These are phyloP conservation scores for Acanthurus lineatus DNA, from an alignment of 2,797 vertebrate species.

Conservation along the genomic window DNA sequence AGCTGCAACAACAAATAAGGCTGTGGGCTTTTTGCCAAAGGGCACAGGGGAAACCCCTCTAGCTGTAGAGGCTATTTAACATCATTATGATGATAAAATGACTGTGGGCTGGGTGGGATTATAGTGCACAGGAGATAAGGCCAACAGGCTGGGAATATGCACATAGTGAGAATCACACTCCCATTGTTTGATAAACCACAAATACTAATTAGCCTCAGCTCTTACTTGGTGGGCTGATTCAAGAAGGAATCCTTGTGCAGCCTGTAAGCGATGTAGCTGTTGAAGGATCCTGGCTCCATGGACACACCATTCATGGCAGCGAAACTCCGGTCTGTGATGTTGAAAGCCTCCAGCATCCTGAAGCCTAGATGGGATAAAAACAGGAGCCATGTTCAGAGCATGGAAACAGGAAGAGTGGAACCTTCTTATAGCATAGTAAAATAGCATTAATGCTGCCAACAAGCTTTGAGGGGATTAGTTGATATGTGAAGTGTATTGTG, in stretches of 20 bases:
- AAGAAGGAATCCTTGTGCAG: constrained; percentile 96
- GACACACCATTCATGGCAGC: constrained; percentile 94
- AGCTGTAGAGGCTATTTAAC: constrained; percentile 53
- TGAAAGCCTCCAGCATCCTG: constrained; percentile 98
- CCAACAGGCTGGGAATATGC: constrained; percentile 40
- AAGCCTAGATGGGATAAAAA: constrained; percentile 87
- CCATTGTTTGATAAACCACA: constrained; percentile 30
- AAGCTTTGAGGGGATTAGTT: constrained; percentile 22
- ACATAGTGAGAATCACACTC: constrained; percentile 31
- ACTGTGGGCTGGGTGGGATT: constrained; percentile 54
- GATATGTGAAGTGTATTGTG: constrained; percentile 13
- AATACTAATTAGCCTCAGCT: constrained; percentile 39
- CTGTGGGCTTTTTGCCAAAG: constrained; percentile 37
- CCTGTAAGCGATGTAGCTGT: constrained; percentile 93
- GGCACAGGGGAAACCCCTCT: constrained; percentile 48
- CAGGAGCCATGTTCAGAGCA: constrained; percentile 14
- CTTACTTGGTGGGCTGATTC: constrained; percentile 94
- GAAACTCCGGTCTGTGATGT: constrained; percentile 94
- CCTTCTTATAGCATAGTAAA: background rate
- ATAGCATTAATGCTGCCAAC: constrained; percentile 5
- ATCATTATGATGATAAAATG: constrained; percentile 68
- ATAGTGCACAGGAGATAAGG: constrained; percentile 50
- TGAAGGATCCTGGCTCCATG: constrained; percentile 96
- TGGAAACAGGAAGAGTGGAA: constrained; percentile 4
- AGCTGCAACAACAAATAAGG: constrained; percentile 63